Conservation (phyloP, 2,113 vertebrate genomes). For the Calidris pygmaea region DNA sequence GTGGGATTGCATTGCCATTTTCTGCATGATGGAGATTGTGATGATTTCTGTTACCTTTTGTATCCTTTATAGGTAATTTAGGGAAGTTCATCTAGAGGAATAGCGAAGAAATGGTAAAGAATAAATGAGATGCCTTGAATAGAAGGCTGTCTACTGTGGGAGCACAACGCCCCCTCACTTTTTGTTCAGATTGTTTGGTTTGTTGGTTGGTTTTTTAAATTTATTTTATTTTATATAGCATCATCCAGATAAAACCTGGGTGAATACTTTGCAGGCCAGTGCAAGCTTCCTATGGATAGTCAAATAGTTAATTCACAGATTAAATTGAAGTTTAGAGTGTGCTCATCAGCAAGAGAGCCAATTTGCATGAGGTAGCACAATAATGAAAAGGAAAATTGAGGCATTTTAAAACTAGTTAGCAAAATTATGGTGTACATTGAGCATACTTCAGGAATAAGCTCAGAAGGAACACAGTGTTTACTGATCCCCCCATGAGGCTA, state of each 20-base stretch:
- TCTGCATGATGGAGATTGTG: background rate
- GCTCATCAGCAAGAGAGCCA: background rate
- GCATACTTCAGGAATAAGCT: background rate
- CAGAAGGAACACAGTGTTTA: background rate
- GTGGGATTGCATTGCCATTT: background rate
- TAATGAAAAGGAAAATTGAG: background rate
- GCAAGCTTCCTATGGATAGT: background rate
- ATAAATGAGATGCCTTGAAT: background rate
- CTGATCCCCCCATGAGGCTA: rapidly evolving
- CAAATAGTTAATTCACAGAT: background rate
- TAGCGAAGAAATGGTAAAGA: background rate
- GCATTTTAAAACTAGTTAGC: background rate
- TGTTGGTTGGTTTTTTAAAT: background rate
- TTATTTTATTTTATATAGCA: background rate
- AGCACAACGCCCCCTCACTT: background rate
- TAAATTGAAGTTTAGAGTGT: background rate
- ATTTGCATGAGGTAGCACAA: background rate
- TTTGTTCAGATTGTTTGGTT: background rate
- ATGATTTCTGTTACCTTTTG: background rate
- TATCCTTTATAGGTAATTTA: background rate
- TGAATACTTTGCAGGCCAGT: background rate
- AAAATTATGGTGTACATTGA: background rate
- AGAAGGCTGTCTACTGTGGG: background rate
- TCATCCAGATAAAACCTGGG: background rate
- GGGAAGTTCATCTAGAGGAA: background rate